Base-by-base conservation (phyloP, 64 coral and sea anemone species). In the Stichodactyla mertensii region DNA sequence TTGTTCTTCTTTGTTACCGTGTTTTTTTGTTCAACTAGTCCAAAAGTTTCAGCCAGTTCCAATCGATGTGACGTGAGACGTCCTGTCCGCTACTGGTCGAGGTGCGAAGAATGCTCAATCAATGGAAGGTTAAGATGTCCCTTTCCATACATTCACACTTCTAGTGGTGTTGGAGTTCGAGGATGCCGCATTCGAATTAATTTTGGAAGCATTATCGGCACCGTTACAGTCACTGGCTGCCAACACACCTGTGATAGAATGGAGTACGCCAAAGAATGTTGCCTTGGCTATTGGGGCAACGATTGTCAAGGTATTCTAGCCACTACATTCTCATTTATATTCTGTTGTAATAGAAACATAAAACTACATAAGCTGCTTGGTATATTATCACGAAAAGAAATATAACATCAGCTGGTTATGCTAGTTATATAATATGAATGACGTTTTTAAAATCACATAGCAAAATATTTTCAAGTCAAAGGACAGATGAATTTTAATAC, bases 281-380 rank as follows among this genome's bases (percentile, higher is more conserved):
- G 94, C 53, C 22, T 1, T 51, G 88, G 88, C 18, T 90, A 84
- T 51, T 97, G 94, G 94, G 94, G 94, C 88, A 86, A 27, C 26
- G 91, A 97, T 27, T 97, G 94, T 28, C 85, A 84, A 97, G 94
- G 94, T 96, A 92, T 69, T 31, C 66, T 24, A 71, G 6, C 6
- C 4, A 6, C 10, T 6, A 9, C 7, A 24, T 71, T 26, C 23
- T 9, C 23, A 23, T 71, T 6, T 71, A 18, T 24, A 8, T 7
- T 71, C 36, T 45, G 36, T 45, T 45, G 36, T 45, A 45, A 45
- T 45, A 45, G 36, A 45, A 45, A 45, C 3, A 45, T 45, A 45
- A 45, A 3, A 3, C 36, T 45, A 45, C 36, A 45, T 45, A 45
- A 45, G 36, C 36, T 45, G n/a, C n/a, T n/a, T n/a, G 36, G 36